These are phyloP conservation scores for Nymphalis c-album DNA, from an alignment of 2,888 invertebrate species.

Conservation along the genomic window DNA sequence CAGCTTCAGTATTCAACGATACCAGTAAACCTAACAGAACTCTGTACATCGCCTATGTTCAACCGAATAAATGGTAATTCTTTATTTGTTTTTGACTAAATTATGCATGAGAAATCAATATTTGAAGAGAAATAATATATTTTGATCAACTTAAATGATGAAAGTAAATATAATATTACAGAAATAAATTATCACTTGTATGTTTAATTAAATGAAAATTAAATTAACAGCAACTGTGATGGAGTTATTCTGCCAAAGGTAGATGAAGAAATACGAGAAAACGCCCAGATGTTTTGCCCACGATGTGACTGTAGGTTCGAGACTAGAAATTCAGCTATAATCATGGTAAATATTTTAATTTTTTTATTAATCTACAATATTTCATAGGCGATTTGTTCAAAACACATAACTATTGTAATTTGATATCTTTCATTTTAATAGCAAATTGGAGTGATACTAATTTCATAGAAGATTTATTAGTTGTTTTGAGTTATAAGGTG, in stretches of 20 bases:
- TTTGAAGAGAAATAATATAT: no score
- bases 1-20: conserved; percentile 83
- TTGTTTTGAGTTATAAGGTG: no score
- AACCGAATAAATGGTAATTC: conserved; percentile 86
- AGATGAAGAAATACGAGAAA: conserved; percentile 85
- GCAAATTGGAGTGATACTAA: no score
- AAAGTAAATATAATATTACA: background rate
- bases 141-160: no score
- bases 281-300: conserved; percentile 91
- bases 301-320: conserved; percentile 96
- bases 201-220: background rate
- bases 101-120: background rate
- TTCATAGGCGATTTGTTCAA: no score
- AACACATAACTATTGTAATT: no score
- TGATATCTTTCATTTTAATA: no score
- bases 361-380: background rate
- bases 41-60: conserved; percentile 87
- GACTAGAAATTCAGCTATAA: conserved; percentile 93
- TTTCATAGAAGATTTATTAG: conserved; percentile 1
- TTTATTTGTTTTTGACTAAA: conserved; percentile 8
- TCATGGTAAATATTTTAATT: conserved; percentile 83
- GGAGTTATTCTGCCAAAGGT: conserved; percentile 86
- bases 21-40: conserved; percentile 79
- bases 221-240: conserved; percentile 86
- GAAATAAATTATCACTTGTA: background rate